Evolutionary conservation across 2,113 vertebrate species (phyloP), one percentile per base, ranked within the genome.

Genomic region (Triplophysa siluroides): DNA sequence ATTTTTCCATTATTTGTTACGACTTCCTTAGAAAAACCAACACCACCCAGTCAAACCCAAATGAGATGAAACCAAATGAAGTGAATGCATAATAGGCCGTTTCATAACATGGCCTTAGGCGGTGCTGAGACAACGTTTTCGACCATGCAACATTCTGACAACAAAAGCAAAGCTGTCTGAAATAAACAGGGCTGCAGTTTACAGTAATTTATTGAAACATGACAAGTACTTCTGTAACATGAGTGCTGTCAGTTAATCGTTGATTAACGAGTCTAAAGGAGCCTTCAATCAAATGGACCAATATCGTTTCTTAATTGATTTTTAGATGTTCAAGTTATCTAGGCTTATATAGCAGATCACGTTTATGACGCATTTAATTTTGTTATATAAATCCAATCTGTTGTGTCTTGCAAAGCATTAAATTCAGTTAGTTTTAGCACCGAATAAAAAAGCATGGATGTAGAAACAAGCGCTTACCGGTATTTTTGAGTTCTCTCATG

Each of bases 401-500:
- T 43, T 45, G 14, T 13, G 26, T 71, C 12, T 8, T 38, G 29
- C 12, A 19, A 47, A 38, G 11, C 18, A 71, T 38, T 18, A 2
- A 54, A 13, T 13, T 12, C 26, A 71, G 24, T 14, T 7, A 38
- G 54, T 16, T 13, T 10, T 41, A 24, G 54, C 1, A 62, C 2
- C 60, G 24, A 45, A 29, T 21, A 21, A 38, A 29, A 10, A 60
- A 38, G 61, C 4, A n/a, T 14, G 58, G 12, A 19, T 68, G 63
- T 67, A 19, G 33, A 60, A 41, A 68, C 26, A 19, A 60, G 63
- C 65, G 64, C 62, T 68, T 79, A 79, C 78, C 78, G 2, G 78
- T 79, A 56, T 79, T 79, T 60, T 70, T 45, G 24, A 79, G 78
- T 56, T 79, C 78, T 79, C 78, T 71, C 78, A 71, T 79, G 79